Base-by-base conservation (phyloP, 1,140 invertebrate species). In the Calephelis nemesis region DNA sequence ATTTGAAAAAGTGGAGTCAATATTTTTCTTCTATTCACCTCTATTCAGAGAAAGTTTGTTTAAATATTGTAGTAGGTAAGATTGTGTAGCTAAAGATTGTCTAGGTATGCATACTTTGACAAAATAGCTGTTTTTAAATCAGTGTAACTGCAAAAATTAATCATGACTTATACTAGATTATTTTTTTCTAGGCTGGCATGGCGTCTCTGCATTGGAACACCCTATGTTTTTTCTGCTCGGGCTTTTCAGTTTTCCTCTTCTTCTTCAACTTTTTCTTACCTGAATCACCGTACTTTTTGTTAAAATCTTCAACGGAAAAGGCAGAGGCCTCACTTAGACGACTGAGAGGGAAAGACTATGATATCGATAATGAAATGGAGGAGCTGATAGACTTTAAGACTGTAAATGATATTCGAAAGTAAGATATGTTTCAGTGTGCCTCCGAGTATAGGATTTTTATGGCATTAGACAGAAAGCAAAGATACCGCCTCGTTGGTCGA, bases 201-300 rank as follows among this genome's bases (percentile, higher is more conserved):
- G 83, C 81, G 42, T 65, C 74, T 9, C 68, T 80, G 9, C 62
- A 73, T 11, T 87, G 85, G 85, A 45, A 42, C 7, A 65, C 40
- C 7, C 42, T 85, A 3, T 81, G 81, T 62, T 78, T 73, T 39
- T 54, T 79, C 5, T 67, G 69, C 50, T 67, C 58, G 15, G n/a
- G 40, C 0, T 85, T 69, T 66, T 66, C 77, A 6, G 3, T 81
- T 1, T 5, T 65, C 0, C 48, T 82, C 7, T 75, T 82, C 7
- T 7, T 76, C 7, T 12, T 67, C 4, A 78, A 80, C 65, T 70
- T 65, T 8, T 71, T 77, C 15, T 69, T 88, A 0, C 79, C 81
- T 11, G 85, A 88, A 64, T 79, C 82, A 5, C 85, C 85, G n/a
- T 86, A 86, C 67, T 88, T 67, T 50, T 65, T 81, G 11, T 70